Evolutionary conservation across 1,140 invertebrate species (phyloP).

Genomic region (Pseudoatta argentina): DNA sequence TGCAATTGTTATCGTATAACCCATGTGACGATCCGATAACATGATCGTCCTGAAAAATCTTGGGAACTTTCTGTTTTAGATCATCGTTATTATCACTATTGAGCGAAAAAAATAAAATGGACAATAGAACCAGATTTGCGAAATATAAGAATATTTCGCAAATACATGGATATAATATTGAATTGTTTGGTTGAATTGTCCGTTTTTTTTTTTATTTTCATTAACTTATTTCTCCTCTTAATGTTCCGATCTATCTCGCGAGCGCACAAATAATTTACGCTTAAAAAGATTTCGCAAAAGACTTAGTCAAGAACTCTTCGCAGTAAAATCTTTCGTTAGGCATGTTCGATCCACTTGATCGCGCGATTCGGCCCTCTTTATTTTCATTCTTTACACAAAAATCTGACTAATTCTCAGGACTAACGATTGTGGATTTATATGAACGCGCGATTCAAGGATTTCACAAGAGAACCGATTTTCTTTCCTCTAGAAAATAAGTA

Average conservation of each 20-base stretch:
- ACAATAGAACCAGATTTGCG: conserved; percentile 55
- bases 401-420: not conserved
- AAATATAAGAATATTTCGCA: not conserved
- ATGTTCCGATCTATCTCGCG: conserved; percentile 67
- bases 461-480: conserved; percentile 26
- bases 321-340: conserved; percentile 84
- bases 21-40: conserved; percentile 20
- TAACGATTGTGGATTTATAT: conserved; percentile 50
- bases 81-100: conserved; percentile 47
- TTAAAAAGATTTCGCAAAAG: conserved; percentile 82
- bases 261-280: conserved; percentile 81
- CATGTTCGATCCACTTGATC: conserved; percentile 62
- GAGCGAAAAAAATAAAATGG: conserved; percentile 56
- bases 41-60: conserved; percentile 1
- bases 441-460: conserved; percentile 54
- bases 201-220: conserved; percentile 32
- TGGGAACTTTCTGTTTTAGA: conserved; percentile 40
- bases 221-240: conserved; percentile 12
- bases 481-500: conserved; percentile 38
- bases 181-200: too few species aligned
- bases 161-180: too few species aligned
- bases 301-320: conserved; percentile 84
- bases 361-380: conserved; percentile 27
- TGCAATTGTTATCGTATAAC: conserved; percentile 25
- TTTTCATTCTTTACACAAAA: conserved; percentile 18